Evolutionary conservation across 2,797 vertebrate species (phyloP).

Genomic region (Melanotaenia boesemani): DNA sequence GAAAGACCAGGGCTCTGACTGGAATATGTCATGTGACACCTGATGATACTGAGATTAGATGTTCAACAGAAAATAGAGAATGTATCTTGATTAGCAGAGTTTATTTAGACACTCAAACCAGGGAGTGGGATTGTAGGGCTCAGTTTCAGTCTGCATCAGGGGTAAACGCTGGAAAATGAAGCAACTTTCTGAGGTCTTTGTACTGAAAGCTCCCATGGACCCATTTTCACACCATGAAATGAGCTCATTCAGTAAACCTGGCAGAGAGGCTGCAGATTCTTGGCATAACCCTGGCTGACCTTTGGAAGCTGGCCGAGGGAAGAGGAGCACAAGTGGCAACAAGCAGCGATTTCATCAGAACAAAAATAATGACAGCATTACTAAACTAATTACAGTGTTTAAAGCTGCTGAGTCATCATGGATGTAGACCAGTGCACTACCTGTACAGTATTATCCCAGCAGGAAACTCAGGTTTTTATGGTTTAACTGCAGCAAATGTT

Average conservation of each 20-base stretch:
- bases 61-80: not conserved
- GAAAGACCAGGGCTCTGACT: constrained; percentile 1
- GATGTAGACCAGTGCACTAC: no score
- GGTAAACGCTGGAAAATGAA: constrained; percentile 13
- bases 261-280: constrained; percentile 81
- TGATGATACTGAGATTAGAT: not conserved
- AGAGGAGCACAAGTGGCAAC: constrained; percentile 23
- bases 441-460: no score
- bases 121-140: not conserved
- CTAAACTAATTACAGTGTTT: no score
- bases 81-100: not conserved
- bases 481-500: no score
- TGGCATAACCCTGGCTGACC: constrained; percentile 73
- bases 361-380: not conserved
- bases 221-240: constrained; percentile 66
- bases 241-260: constrained; percentile 77
- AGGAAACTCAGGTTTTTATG: no score
- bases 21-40: not conserved
- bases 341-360: constrained; percentile 12
- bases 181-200: constrained; percentile 23
- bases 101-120: not conserved
- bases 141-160: not conserved
- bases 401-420: no score
- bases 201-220: constrained; percentile 27
- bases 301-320: constrained; percentile 28